Conservation (phyloP, 2,888 invertebrate species). For the Nymphalis polychloros region DNA sequence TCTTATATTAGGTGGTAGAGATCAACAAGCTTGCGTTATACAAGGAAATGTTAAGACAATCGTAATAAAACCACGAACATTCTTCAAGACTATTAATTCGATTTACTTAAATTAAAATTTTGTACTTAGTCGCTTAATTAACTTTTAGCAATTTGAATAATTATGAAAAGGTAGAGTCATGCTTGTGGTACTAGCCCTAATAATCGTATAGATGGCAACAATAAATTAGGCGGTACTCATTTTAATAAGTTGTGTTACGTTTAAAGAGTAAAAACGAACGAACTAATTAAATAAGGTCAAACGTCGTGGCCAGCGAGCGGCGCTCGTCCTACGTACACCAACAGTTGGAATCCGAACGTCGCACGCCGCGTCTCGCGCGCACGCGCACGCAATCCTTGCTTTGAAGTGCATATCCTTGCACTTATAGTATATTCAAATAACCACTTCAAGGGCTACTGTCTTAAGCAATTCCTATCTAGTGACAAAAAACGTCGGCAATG, state of each 20-base stretch:
- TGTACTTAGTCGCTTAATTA: neutral
- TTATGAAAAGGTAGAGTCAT: conserved; percentile 1
- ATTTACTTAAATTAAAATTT: neutral
- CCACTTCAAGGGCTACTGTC: neutral
- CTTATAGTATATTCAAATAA: neutral
- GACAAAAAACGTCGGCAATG: neutral
- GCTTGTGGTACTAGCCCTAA: conserved; percentile 30
- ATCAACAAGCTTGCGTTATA: conserved; percentile 32
- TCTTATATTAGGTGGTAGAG: conserved; percentile 44
- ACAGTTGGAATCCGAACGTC: conserved; percentile 56
- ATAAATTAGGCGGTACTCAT: conserved; percentile 72
- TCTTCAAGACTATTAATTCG: neutral
- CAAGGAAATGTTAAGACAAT: conserved; percentile 27
- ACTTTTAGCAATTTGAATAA: neutral
- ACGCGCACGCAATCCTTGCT: conserved; percentile 26
- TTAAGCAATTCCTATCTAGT: conserved; percentile 1
- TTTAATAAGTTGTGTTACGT: conserved; percentile 75
- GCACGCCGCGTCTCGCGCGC: conserved; percentile 50
- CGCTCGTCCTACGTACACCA: conserved; percentile 53
- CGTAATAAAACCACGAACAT: neutral
- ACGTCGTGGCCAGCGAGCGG: conserved; percentile 61
- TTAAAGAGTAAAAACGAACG: conserved; percentile 79
- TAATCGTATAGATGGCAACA: conserved; percentile 68
- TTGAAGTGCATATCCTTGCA: conserved; percentile 20
- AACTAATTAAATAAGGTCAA: conserved; percentile 82